Conservation (phyloP, 2,888 invertebrate genomes). For the Blomia tropicalis region DNA sequence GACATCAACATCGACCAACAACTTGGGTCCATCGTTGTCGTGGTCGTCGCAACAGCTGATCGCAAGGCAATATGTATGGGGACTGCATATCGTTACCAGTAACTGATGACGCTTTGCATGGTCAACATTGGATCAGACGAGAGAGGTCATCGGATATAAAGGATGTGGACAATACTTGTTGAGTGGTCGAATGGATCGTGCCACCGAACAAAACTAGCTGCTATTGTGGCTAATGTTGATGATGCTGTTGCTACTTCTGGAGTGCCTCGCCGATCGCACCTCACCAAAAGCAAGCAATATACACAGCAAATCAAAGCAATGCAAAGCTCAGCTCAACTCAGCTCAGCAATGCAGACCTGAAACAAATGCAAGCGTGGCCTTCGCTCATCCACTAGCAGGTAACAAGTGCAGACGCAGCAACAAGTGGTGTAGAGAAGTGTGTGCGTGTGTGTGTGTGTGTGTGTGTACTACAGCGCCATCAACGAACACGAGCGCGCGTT, state of each 20-base stretch:
- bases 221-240: background rate
- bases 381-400: constrained; percentile 15
- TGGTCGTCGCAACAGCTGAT: no score
- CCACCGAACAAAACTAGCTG: constrained; percentile 14
- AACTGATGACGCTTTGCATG: constrained; percentile 15
- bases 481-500: constrained; percentile 4
- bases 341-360: background rate
- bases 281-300: no score
- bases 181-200: constrained; percentile 8
- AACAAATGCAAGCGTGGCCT: background rate
- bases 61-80: background rate
- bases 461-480: no score
- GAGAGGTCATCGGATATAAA: constrained; percentile 13
- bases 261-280: background rate
- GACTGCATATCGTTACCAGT: constrained; percentile 2
- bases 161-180: background rate
- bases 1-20: no score
- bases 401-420: constrained; percentile 15
- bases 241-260: constrained; percentile 2
- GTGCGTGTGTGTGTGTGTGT: no score
- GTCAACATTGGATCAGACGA: background rate
- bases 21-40: no score
- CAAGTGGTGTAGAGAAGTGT: background rate
- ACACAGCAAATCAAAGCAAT: no score
- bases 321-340: background rate